phyloP scores from a whole-genome alignment of 2,888 invertebrate genomes.

The Arge pagana region DNA sequence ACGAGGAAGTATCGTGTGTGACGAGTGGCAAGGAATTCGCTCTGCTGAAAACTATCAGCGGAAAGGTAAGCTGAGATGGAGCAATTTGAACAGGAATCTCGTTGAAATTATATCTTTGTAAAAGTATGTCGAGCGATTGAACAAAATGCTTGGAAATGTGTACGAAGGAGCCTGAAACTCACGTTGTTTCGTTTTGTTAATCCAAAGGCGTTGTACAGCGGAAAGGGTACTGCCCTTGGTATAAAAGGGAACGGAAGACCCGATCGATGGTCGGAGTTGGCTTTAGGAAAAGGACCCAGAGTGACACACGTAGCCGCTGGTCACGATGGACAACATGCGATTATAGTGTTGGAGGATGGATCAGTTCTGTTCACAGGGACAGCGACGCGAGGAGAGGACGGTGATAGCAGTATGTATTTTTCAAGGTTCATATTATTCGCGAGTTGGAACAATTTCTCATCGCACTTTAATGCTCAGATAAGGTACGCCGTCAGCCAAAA shows the following conservation, averaged over 20 bases:
- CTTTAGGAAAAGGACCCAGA: constrained; percentile 74
- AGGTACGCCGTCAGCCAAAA: constrained; percentile 79
- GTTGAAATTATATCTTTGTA: no score
- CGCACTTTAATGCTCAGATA: constrained; percentile 47
- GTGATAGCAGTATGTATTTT: constrained; percentile 71
- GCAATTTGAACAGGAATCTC: no score
- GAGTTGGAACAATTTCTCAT: constrained; percentile 1
- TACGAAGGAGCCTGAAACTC: neutral
- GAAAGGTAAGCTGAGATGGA: constrained; percentile 78
- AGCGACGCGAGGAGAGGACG: constrained; percentile 91
- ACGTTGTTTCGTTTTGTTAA: constrained; percentile 27
- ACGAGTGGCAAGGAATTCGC: constrained; percentile 91
- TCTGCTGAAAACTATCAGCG: constrained; percentile 79
- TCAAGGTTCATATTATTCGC: constrained; percentile 5
- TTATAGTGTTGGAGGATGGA: constrained; percentile 91
- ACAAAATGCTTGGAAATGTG: no score
- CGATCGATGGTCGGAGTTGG: constrained; percentile 68
- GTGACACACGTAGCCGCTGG: constrained; percentile 83
- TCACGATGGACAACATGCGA: constrained; percentile 91
- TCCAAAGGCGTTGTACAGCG: constrained; percentile 77
- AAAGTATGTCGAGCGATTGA: constrained; percentile 13
- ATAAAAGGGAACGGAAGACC: constrained; percentile 71
- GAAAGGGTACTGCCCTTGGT: constrained; percentile 84
- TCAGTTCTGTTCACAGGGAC: constrained; percentile 84
- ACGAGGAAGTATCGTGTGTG: constrained; percentile 80